These are phyloP conservation scores for Stomatorhinus walkeri DNA, from an alignment of 2,797 vertebrate genomes.

Conservation along the genomic window DNA sequence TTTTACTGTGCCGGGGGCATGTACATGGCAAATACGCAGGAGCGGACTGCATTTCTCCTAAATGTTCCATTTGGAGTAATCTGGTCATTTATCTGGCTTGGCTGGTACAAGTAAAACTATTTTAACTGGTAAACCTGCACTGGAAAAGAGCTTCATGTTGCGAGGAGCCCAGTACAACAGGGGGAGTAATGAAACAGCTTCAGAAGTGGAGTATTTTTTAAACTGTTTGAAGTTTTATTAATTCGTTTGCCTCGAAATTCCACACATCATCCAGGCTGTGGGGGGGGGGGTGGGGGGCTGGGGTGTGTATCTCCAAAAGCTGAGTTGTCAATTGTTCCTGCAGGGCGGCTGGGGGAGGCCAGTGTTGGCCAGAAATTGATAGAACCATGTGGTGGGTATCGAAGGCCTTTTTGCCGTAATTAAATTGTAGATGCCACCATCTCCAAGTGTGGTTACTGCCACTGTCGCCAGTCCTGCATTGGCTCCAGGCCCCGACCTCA, in stretches of 20 bases:
- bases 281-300: neutral
- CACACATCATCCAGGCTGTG: neutral
- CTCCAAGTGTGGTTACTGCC: neutral
- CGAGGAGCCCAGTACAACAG: neutral
- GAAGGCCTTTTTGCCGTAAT: conserved; percentile 11
- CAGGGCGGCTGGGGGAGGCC: neutral
- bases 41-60: neutral
- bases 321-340: neutral
- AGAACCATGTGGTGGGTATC: conserved; percentile 19
- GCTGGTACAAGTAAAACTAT: neutral
- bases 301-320: neutral
- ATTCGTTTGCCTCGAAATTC: neutral
- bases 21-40: neutral
- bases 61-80: neutral
- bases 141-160: neutral
- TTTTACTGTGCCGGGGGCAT: neutral
- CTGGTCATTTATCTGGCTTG: neutral
- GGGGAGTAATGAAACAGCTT: neutral
- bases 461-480: neutral
- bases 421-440: conserved; percentile 16
- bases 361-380: neutral
- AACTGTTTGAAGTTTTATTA: neutral
- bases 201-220: neutral
- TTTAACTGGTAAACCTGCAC: neutral
- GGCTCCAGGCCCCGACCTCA: neutral